Conservation (phyloP, 2,888 invertebrate genomes). For the Ethmia dodecea region DNA sequence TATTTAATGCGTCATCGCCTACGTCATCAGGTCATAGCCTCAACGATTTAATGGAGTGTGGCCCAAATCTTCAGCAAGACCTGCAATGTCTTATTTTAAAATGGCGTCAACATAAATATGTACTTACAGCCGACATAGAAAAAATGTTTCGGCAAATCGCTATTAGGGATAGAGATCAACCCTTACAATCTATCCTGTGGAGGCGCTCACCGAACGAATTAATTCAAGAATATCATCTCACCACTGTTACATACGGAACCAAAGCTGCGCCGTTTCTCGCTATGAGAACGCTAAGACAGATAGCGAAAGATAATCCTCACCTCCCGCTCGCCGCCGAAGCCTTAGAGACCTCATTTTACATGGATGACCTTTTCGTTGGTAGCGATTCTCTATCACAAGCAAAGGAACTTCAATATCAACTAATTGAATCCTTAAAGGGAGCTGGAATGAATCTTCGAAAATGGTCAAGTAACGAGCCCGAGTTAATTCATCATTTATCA, state of each 20-base stretch:
- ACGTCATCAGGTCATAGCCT: slow-evolving; percentile 21
- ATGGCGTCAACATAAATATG: slow-evolving; percentile 21
- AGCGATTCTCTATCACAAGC: not conserved
- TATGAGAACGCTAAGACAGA: not conserved
- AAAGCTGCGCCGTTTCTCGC: not conserved
- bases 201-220: slow-evolving; percentile 6
- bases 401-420: not conserved
- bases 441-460: not conserved
- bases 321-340: not conserved
- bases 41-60: slow-evolving; percentile 23
- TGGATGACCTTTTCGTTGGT: slow-evolving; percentile 1
- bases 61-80: slow-evolving; percentile 25
- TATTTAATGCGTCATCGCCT: slow-evolving; percentile 24
- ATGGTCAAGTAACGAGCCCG: slow-evolving; percentile 2
- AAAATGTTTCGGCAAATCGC: slow-evolving; percentile 28
- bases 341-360: slow-evolving; percentile 1
- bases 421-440: not conserved
- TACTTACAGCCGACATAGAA: slow-evolving; percentile 19
- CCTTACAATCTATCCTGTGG: slow-evolving; percentile 23
- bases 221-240: slow-evolving; percentile 18
- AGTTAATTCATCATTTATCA: not conserved
- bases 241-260: slow-evolving; percentile 1
- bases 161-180: slow-evolving; percentile 22
- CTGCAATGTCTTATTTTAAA: slow-evolving; percentile 24
- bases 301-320: not conserved